Base-by-base conservation (phyloP, 1,140 invertebrate species). In the Lepidurus couesii region DNA sequence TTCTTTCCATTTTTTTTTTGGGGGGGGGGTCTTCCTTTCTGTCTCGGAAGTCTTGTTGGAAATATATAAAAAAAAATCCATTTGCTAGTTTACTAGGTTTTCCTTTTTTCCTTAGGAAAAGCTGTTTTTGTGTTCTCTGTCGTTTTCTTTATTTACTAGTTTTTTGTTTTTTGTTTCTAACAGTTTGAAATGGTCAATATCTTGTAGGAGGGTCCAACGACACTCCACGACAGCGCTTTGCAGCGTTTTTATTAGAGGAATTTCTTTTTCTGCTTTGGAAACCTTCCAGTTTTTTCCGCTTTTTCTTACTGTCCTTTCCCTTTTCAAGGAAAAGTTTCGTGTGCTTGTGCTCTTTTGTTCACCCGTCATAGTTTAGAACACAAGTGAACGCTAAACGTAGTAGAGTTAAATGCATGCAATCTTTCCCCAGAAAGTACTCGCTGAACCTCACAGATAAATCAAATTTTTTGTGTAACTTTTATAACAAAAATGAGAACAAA, bases 91-190 rank as follows among this genome's bases (percentile, higher is more conserved):
- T 65, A n/a, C 21, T 21, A 65, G 9, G 16, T 65, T 65, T 3
- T 65, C 3, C 2, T n/a, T 9, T 65, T 16, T 65, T 21, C 21
- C 13, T 21, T 11, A 7, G 9, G 53, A 65, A 65, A 65, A 65
- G 53, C 53, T 65, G 53, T 65, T 65, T 65, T 65, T 65, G 6
- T 9, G 53, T 16, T 11, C 21, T 65, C 13, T 16, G 16, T 65
- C 53, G 3, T 7, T 21, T 65, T 65, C 13, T 16, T 65, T 65
- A n/a, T 65, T 65, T 65, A 7, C 9, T 21, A 7, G 16, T 65
- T 65, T 16, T 6, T 11, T 73, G 47, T 1, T 76, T 44, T 34
- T 77, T 77, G 7, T 43, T 77, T 77, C 6, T 77, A 21, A 77
- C 21, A 45, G 16, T 75, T 21, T 77, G 26, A 13, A 77, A 77